A percentile compares a stretch with the other conserved stretches of the same genome.
Conservation (phyloP, 2,888 invertebrate species). For the Stenolophus ochropezus region DNA sequence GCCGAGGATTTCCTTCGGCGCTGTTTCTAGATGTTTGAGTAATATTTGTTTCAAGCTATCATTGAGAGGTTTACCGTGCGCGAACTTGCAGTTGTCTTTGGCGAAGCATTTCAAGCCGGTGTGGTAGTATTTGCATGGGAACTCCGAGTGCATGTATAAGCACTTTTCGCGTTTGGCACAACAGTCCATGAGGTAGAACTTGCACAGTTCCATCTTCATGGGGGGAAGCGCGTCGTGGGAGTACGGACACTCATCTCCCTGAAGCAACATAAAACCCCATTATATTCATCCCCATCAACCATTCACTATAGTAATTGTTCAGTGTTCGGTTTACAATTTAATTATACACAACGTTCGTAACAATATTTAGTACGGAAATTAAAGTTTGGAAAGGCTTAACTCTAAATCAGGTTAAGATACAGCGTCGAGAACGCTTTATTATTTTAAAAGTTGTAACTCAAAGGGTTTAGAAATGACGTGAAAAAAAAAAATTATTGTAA, state of each 20-base stretch:
- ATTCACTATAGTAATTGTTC: too few relatives aligned
- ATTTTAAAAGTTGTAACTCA: too few relatives aligned
- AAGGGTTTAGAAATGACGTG: too few relatives aligned
- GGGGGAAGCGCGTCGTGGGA: slow-evolving; percentile 89
- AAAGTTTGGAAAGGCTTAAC: too few relatives aligned
- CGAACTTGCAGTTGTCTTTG: slow-evolving; percentile 91
- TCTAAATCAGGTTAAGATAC: too few relatives aligned
- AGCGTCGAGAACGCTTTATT: too few relatives aligned
- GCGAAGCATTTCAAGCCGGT: slow-evolving; percentile 90
- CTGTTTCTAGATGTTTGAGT: slow-evolving; percentile 87
- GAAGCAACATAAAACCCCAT: too few relatives aligned
- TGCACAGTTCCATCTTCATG: slow-evolving; percentile 94
- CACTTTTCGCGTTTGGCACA: slow-evolving; percentile 97
- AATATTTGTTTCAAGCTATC: slow-evolving; percentile 77
- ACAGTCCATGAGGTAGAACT: slow-evolving; percentile 96
- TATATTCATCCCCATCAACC: too few relatives aligned
- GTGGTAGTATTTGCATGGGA: slow-evolving; percentile 98
- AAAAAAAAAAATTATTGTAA: too few relatives aligned
- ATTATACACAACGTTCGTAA: too few relatives aligned
- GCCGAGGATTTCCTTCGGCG: slow-evolving; percentile 93
- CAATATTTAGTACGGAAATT: too few relatives aligned
- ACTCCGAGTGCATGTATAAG: slow-evolving; percentile 96
- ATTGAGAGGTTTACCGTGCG: slow-evolving; percentile 90
- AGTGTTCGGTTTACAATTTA: too few relatives aligned
- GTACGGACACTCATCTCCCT: slow-evolving; percentile 89